Percentiles rank a stretch among this genome's conserved stretches.
Evolutionary conservation across 92 coral and sea anemone genomes (phyloP).

Genomic region (Palythoa grandiflora): DNA sequence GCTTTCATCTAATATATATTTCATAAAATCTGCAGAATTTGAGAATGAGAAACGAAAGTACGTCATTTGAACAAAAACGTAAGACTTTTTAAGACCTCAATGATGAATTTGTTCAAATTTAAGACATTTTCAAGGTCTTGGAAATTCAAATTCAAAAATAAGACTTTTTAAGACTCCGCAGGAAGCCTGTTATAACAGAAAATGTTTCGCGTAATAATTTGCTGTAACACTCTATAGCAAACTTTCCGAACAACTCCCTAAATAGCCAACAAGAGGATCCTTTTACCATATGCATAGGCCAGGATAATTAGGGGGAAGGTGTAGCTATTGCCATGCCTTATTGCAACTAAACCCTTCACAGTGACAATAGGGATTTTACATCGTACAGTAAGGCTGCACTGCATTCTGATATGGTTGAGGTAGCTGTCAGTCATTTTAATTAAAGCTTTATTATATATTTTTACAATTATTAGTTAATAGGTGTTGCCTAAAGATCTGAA

Average conservation of each 20-base stretch:
- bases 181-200: too few species aligned
- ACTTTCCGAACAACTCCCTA: conserved; percentile 10
- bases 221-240: not conserved
- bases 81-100: too few species aligned
- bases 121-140: too few species aligned
- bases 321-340: conserved; percentile 10
- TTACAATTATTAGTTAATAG: conserved; percentile 8
- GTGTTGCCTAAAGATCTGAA: conserved; percentile 13
- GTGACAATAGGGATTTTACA: not conserved
- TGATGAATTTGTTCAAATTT: too few species aligned
- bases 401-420: conserved; percentile 6
- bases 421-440: conserved; percentile 6
- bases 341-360: conserved; percentile 9
- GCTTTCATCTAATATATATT: too few species aligned
- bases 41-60: too few species aligned
- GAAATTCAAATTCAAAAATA: too few species aligned
- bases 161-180: too few species aligned
- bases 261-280: conserved; percentile 4
- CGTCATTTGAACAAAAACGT: too few species aligned
- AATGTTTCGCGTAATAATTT: not conserved
- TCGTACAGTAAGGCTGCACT: not conserved
- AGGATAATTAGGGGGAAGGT: conserved; percentile 11
- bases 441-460: conserved; percentile 4
- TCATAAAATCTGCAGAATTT: too few species aligned
- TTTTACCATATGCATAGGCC: conserved; percentile 13